Evolutionary conservation across 2,888 invertebrate species (phyloP).

Genomic region (Allolobophora icterica): DNA sequence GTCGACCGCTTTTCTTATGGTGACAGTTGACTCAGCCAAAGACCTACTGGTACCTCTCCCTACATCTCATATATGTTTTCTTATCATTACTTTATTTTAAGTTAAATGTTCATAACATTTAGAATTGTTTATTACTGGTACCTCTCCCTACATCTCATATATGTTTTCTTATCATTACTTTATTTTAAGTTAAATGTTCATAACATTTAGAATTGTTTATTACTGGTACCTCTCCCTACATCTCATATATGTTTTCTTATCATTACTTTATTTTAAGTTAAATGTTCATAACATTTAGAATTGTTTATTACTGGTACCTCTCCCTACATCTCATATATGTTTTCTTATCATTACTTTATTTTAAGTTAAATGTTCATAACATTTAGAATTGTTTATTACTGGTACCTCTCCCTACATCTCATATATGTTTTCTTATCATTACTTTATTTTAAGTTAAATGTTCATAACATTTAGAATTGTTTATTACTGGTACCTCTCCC

Average conservation of each 20-base stretch:
- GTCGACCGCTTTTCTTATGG: conserved; percentile 73
- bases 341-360: background rate
- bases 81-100: background rate
- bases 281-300: no score
- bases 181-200: background rate
- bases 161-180: background rate
- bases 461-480: no score
- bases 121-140: no score
- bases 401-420: conserved; percentile 67
- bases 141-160: background rate
- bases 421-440: background rate
- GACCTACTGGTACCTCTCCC: conserved; percentile 78
- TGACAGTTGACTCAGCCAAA: conserved; percentile 90
- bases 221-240: conserved; percentile 74
- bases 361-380: no score
- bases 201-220: no score
- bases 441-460: background rate
- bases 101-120: no score
- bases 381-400: no score
- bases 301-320: conserved; percentile 83
- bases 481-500: conserved; percentile 77
- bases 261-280: background rate
- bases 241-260: background rate
- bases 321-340: background rate
- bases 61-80: background rate